Percentiles rank a stretch among this genome's conserved stretches.
Conservation (phyloP, 2,888 invertebrate species). For the Platynereis dumerilii region DNA sequence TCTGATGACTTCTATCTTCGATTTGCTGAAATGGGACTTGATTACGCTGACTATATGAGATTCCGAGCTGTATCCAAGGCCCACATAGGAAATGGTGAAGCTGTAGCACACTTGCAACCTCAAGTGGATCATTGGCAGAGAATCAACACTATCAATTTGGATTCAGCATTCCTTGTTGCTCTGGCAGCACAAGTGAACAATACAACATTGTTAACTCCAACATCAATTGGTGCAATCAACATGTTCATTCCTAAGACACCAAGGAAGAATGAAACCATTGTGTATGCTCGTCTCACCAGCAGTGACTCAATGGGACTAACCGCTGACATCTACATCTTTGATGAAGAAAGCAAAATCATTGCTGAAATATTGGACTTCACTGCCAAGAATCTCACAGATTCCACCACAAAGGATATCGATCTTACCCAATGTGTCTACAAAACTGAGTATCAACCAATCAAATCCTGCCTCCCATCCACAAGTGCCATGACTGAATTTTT, state of each 20-base stretch:
- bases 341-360: conserved; percentile 16
- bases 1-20: conserved; percentile 16
- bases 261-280: not conserved
- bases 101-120: conserved; percentile 3
- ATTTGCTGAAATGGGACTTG: conserved; percentile 18
- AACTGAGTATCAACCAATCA: conserved; percentile 16
- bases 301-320: not conserved
- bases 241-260: conserved; percentile 7
- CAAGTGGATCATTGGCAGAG: conserved; percentile 10
- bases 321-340: conserved; percentile 13
- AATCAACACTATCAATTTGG: conserved; percentile 11
- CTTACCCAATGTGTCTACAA: conserved; percentile 16
- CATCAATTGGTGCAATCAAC: not conserved
- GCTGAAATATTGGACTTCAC: conserved; percentile 15
- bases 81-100: conserved; percentile 13
- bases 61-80: conserved; percentile 14
- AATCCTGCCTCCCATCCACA: conserved; percentile 13
- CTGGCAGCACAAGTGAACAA: conserved; percentile 12
- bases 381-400: conserved; percentile 14
- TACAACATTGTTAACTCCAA: conserved; percentile 10
- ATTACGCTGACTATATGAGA: conserved; percentile 15
- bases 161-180: conserved; percentile 19
- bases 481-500: not conserved
- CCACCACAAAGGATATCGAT: conserved; percentile 3
- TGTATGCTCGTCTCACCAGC: conserved; percentile 8